Evolutionary conservation across 2,888 invertebrate genomes (phyloP), one percentile per base, ranked within the genome.

Genomic region (Microplitis manilae): DNA sequence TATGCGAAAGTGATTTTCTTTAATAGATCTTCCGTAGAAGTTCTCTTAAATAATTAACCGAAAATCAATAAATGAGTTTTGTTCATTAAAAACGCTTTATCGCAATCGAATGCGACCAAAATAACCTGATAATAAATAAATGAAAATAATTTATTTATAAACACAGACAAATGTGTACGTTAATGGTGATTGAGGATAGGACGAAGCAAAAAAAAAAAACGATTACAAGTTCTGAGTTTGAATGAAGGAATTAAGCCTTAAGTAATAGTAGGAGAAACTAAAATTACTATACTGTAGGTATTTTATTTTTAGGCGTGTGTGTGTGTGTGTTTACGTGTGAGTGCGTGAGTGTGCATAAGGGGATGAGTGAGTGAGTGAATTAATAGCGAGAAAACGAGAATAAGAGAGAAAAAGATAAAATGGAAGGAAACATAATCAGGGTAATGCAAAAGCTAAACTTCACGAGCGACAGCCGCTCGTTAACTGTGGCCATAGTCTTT

Each of bases 401-500:
- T 61, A 69, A 69, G 64, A 39, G 30, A 41, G 59, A 17, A 39
- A 39, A 30, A 59, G 67, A 38, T 73, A 50, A 75, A 41, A 50
- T 50, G 64, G 69, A 75, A 50, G 62, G 75, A 50, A 69, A 75
- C 59, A 59, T 7, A 41, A 70, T 69, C 64, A 60, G 38, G 17
- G 60, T 69, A 38, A 59, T 38, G 61, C 60, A 68, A 15, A 13
- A 64, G 64, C 13, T 61, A 65, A 67, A 50, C 67, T 76, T 72
- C 69, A 77, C 70, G 77, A 73, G 77, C 62, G 59, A 9, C 67
- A 17, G 77, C 59, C 65, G 70, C 60, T 73, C 73, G 65, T 77
- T 50, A 77, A 74, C 38, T 77, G 71, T 73, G 75, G 76, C 73
- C 50, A 73, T 73, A 71, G 68, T 77, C 65, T 65, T 68, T 70